phyloP scores from a whole-genome alignment of 2,113 vertebrate genomes.

The Pedetes capensis region DNA sequence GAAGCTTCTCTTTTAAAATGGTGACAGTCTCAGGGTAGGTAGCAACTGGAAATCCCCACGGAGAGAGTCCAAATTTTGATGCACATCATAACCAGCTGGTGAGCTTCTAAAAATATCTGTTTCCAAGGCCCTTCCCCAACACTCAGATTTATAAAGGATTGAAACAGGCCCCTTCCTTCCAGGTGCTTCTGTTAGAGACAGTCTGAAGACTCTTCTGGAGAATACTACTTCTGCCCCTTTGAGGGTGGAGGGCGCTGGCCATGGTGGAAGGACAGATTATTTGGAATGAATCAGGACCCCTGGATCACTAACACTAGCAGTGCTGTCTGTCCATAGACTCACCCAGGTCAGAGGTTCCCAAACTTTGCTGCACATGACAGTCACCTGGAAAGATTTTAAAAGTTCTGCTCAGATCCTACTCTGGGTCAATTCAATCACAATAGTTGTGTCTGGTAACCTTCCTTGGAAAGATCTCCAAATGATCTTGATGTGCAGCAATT shows the following conservation, averaged over 20 bases:
- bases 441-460: not conserved
- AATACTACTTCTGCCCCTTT: not conserved
- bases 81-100: not conserved
- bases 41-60: not conserved
- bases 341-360: not conserved
- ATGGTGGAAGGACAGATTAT: not conserved
- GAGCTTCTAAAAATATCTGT: not conserved
- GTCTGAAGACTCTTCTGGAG: not conserved
- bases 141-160: not conserved
- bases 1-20: conserved; percentile 16
- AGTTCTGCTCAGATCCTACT: not conserved
- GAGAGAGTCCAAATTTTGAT: not conserved
- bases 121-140: not conserved
- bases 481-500: not conserved
- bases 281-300: not conserved
- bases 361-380: not conserved
- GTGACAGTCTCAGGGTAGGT: not conserved
- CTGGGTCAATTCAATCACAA: not conserved
- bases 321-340: not conserved
- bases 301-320: not conserved
- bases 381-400: not conserved
- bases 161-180: not conserved
- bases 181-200: not conserved
- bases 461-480: not conserved
- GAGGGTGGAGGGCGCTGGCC: not conserved